Conservation (phyloP, 2,888 invertebrate species). For the Pomacea canaliculata region DNA sequence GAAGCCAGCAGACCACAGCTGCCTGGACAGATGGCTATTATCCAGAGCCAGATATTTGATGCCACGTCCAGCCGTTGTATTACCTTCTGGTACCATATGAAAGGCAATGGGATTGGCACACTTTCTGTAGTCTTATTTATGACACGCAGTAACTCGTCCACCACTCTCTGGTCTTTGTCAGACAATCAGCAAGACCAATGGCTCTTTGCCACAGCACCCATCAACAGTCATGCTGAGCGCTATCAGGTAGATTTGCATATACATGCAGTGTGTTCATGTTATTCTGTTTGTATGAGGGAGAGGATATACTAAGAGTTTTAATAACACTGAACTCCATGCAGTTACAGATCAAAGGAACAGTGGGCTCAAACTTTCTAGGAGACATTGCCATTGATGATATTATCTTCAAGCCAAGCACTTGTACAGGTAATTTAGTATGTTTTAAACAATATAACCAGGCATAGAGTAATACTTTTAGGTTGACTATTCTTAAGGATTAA, state of each 20-base stretch:
- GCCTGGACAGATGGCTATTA: conserved; percentile 69
- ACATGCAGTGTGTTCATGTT: too few species aligned
- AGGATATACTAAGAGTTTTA: too few species aligned
- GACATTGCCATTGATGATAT: conserved; percentile 65
- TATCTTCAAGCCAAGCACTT: conserved; percentile 47
- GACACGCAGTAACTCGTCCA: conserved; percentile 33
- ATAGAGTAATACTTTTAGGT: too few species aligned
- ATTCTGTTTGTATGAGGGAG: too few species aligned
- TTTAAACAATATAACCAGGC: too few species aligned
- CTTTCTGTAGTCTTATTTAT: conserved; percentile 50
- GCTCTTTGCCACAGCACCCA: conserved; percentile 49
- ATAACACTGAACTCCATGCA: conserved; percentile 22
- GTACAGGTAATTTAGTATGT: conserved; percentile 22
- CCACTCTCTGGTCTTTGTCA: conserved; percentile 46
- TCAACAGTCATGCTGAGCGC: not conserved
- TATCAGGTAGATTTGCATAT: conserved; percentile 19
- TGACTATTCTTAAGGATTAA: too few species aligned
- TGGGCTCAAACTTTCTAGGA: conserved; percentile 51
- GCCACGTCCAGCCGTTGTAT: conserved; percentile 43
- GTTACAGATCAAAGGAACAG: conserved; percentile 52
- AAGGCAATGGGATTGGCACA: conserved; percentile 40
- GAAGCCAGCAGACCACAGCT: conserved; percentile 74
- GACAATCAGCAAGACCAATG: conserved; percentile 51
- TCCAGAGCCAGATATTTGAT: conserved; percentile 29
- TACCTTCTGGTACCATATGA: conserved; percentile 44